Conservation (phyloP, 1,140 invertebrate species). For the Berghia stephanieae region DNA sequence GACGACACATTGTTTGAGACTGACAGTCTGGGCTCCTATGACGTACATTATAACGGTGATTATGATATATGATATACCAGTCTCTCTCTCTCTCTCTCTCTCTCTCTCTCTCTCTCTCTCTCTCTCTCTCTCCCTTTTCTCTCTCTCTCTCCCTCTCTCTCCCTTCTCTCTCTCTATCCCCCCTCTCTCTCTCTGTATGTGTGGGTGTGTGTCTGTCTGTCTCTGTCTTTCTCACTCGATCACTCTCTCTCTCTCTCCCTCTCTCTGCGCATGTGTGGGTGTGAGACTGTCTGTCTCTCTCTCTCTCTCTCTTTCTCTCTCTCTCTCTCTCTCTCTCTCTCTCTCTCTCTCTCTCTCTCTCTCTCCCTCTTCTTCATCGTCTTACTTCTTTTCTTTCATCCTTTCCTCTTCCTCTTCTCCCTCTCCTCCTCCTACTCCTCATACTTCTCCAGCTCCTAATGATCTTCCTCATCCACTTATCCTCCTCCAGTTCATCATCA, state of each 20-base stretch:
- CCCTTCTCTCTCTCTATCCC: conserved; percentile 73
- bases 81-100: background rate
- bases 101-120: conserved; percentile 1
- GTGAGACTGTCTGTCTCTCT: background rate
- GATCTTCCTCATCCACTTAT: background rate
- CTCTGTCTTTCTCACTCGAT: background rate
- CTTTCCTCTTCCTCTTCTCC: background rate
- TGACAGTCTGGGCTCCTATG: too few relatives aligned
- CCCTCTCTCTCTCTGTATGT: conserved; percentile 86
- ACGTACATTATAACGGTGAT: background rate
- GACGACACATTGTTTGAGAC: too few relatives aligned
- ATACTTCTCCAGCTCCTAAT: background rate
- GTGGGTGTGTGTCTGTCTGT: conserved; percentile 21
- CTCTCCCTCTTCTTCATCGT: background rate
- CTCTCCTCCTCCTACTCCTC: background rate
- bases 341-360: background rate
- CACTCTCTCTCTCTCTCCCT: background rate
- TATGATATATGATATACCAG: background rate
- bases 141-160: background rate
- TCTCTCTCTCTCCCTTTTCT: background rate
- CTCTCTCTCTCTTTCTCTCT: background rate
- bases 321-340: background rate
- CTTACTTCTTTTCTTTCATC: background rate
- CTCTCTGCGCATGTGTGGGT: background rate
- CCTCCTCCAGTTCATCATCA: background rate